phyloP scores from a whole-genome alignment of 2,797 vertebrate genomes.

The Parotocinclus haroldoi region DNA sequence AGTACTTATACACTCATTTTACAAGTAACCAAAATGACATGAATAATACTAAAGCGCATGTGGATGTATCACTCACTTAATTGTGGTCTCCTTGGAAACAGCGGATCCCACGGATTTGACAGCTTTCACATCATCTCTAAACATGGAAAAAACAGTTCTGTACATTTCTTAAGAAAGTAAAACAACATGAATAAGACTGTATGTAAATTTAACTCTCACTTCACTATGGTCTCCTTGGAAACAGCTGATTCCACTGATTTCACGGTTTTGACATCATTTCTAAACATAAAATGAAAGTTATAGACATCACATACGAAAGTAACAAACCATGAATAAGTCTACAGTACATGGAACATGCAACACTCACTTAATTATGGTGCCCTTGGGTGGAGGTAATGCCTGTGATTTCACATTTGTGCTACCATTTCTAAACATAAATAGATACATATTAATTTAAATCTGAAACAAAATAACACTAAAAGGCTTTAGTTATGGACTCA shows the following conservation, averaged over 20 bases:
- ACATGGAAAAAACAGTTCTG: constrained; percentile 1
- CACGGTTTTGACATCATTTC: background rate
- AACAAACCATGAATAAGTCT: background rate
- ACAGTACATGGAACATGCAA: background rate
- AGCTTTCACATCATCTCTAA: constrained; percentile 2
- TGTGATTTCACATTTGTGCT: background rate
- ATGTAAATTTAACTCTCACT: constrained; percentile 48
- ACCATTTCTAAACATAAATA: background rate
- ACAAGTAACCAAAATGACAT: background rate
- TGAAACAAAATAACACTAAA: background rate
- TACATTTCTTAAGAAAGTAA: background rate
- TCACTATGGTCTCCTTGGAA: constrained; percentile 32
- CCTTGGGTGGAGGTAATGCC: constrained; percentile 19
- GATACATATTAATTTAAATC: background rate
- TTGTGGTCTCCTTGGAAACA: constrained; percentile 31
- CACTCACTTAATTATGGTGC: constrained; percentile 53
- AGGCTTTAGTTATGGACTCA: constrained; percentile 37
- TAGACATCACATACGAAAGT: constrained; percentile 1
- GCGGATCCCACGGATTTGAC: constrained; percentile 2
- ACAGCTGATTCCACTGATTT: constrained; percentile 10
- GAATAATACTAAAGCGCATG: background rate
- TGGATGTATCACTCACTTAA: constrained; percentile 50
- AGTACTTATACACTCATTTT: background rate
- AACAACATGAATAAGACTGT: background rate
- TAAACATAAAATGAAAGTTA: background rate